Conservation (phyloP, 2,888 invertebrate genomes). For the Uropetala carovei region DNA sequence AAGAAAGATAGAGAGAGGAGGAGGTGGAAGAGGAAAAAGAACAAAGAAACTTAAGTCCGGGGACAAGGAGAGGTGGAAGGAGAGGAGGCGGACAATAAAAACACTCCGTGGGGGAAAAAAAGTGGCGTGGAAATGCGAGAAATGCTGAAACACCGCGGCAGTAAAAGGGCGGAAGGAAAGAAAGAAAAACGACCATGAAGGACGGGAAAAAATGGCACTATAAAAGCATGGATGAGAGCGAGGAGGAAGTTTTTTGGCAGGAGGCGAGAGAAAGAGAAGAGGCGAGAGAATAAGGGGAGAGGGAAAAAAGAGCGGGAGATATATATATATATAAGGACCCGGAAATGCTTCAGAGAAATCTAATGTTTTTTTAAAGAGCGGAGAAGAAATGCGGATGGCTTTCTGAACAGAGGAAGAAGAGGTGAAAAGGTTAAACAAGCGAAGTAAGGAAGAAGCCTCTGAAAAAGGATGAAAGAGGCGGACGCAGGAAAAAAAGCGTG, state of each 20-base stretch:
- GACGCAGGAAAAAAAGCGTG: not conserved
- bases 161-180: not conserved
- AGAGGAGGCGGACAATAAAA: not conserved
- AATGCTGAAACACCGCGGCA: slow-evolving; percentile 35
- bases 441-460: not conserved
- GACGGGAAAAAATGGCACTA: slow-evolving; percentile 27
- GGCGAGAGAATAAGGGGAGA: not conserved
- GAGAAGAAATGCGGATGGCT: not conserved
- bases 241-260: not conserved
- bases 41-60: slow-evolving; percentile 19
- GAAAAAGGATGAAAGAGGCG: not conserved
- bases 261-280: not conserved
- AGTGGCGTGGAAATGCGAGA: not conserved
- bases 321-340: not conserved
- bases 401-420: not conserved
- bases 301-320: not conserved
- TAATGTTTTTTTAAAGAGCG: too few relatives aligned
- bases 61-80: not conserved
- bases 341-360: too few relatives aligned
- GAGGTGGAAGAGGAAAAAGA: not conserved
- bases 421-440: too few relatives aligned
- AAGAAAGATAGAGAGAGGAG: not conserved
- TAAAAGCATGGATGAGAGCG: not conserved
- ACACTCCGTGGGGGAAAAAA: slow-evolving; percentile 1
- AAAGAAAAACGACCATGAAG: not conserved